Percentiles rank a stretch among this genome's conserved stretches.
Evolutionary conservation across 2,888 invertebrate species (phyloP).

Genomic region (Pinctada fucata): DNA sequence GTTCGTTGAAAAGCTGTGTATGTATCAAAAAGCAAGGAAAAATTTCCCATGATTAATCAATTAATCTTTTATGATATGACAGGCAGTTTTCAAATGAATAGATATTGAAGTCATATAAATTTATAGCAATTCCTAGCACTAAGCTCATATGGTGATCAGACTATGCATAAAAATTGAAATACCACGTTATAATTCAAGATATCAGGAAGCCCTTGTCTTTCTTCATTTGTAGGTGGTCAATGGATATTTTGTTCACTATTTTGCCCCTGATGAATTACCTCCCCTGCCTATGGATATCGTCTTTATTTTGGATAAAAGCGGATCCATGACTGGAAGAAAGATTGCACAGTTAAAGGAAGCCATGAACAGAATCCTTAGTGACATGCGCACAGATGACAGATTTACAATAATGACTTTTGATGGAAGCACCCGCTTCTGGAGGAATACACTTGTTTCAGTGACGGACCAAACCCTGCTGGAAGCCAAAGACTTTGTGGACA

Average conservation of each 20-base stretch:
- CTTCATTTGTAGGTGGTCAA: constrained; percentile 29
- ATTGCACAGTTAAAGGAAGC: constrained; percentile 80
- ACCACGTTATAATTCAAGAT: too few relatives aligned
- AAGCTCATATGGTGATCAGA: too few relatives aligned
- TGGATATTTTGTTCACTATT: constrained; percentile 81
- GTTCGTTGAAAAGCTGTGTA: too few relatives aligned
- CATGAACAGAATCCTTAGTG: constrained; percentile 33
- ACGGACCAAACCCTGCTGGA: not conserved
- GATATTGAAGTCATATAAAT: too few relatives aligned
- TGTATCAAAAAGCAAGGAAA: too few relatives aligned
- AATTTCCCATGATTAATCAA: too few relatives aligned
- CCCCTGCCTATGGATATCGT: constrained; percentile 81
- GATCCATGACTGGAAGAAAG: constrained; percentile 85
- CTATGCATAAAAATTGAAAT: too few relatives aligned
- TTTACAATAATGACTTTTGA: constrained; percentile 37
- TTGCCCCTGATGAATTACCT: constrained; percentile 80
- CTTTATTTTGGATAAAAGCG: constrained; percentile 86
- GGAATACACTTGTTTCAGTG: not conserved
- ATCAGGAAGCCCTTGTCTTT: too few relatives aligned
- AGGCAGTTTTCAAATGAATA: too few relatives aligned
- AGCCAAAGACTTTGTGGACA: constrained; percentile 13
- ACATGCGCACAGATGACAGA: constrained; percentile 31
- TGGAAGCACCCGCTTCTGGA: constrained; percentile 4
- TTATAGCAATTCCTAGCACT: too few relatives aligned
- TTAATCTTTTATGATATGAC: too few relatives aligned